Evolutionary conservation across 37 sponge, comb jelly and placozoan genomes (phyloP).

Genomic region (Aphrocallistes beatrix): DNA sequence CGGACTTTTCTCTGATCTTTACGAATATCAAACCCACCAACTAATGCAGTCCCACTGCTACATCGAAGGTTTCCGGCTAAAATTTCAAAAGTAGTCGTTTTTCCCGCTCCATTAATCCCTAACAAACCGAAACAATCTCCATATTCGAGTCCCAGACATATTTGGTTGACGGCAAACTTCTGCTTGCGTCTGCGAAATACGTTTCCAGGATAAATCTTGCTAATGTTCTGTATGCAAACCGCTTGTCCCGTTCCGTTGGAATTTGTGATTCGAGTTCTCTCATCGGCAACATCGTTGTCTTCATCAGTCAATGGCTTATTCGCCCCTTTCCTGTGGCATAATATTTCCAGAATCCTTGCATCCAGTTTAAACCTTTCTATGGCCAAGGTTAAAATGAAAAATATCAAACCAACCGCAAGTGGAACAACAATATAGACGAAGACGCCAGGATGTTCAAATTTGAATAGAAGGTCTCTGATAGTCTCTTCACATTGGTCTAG

Average conservation of each 20-base stretch:
- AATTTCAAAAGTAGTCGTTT: constrained; percentile 45
- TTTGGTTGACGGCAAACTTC: constrained; percentile 43
- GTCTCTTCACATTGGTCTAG: constrained; percentile 30
- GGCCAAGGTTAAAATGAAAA: constrained; percentile 47
- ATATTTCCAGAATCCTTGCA: background rate
- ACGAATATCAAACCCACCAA: constrained; percentile 32
- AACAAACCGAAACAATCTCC: constrained; percentile 90
- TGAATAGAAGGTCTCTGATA: constrained; percentile 31
- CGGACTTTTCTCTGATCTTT: constrained; percentile 42
- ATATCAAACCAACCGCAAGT: constrained; percentile 38
- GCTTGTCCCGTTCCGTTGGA: background rate
- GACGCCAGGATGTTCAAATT: constrained; percentile 44
- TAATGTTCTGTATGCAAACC: constrained; percentile 47
- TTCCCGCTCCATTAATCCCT: constrained; percentile 76
- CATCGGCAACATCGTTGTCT: constrained; percentile 75
- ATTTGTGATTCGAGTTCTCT: constrained; percentile 38
- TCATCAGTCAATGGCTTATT: background rate
- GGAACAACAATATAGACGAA: constrained; percentile 41
- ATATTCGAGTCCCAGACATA: constrained; percentile 48
- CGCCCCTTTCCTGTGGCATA: background rate
- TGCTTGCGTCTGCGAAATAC: background rate
- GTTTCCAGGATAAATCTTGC: constrained; percentile 32
- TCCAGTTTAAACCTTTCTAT: constrained; percentile 30
- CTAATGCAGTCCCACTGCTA: constrained; percentile 29
- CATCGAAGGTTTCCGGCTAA: constrained; percentile 33